Conservation (phyloP, 2,113 vertebrate species). For the Cettia cetti region DNA sequence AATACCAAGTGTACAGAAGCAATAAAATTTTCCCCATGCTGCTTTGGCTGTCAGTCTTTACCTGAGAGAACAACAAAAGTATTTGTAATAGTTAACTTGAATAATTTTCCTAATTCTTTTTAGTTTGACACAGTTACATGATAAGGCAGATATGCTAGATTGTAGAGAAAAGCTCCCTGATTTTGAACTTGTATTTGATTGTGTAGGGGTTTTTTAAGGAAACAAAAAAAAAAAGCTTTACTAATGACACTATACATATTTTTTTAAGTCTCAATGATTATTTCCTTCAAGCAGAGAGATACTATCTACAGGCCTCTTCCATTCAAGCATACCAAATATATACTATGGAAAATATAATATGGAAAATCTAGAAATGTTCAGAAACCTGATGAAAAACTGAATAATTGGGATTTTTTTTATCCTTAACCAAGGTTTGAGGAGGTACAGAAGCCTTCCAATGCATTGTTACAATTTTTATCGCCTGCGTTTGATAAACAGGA, state of each 20-base stretch:
- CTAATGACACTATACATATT: background rate
- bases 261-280: background rate
- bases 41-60: background rate
- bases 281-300: background rate
- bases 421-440: background rate
- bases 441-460: background rate
- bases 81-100: background rate
- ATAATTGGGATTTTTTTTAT: background rate
- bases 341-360: background rate
- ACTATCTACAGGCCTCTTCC: background rate
- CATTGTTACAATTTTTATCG: background rate
- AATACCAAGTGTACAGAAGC: background rate
- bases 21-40: background rate
- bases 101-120: background rate
- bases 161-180: background rate
- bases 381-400: background rate
- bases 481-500: background rate
- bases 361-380: background rate
- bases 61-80: background rate
- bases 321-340: background rate
- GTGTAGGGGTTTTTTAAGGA: accelerated
- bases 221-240: background rate
- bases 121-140: background rate
- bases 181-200: background rate
- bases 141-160: background rate